Percentiles rank a stretch among this genome's conserved stretches.
Evolutionary conservation across 2,113 vertebrate genomes (phyloP).

Genomic region (Epinephelus fuscoguttatus): DNA sequence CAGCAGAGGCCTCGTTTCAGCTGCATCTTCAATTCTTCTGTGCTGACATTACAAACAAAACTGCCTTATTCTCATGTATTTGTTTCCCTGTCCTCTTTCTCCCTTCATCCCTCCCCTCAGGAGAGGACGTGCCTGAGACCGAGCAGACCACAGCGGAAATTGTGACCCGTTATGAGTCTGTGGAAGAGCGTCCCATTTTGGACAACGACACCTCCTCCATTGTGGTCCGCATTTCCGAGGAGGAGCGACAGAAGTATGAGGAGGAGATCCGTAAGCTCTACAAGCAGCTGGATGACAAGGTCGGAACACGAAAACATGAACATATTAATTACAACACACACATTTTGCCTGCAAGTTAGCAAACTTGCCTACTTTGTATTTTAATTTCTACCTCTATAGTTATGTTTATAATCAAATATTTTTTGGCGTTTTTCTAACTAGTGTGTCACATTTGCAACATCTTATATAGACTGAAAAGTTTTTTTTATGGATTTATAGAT

Average conservation of each 20-base stretch:
- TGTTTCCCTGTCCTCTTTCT: neutral
- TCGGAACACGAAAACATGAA: constrained; percentile 43
- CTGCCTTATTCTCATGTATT: neutral
- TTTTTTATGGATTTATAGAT: neutral
- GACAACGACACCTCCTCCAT: constrained; percentile 92
- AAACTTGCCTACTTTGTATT: neutral
- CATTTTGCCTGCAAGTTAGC: neutral
- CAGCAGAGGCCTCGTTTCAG: neutral
- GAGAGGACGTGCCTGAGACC: constrained; percentile 90
- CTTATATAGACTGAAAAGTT: neutral
- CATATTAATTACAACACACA: neutral
- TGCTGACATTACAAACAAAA: constrained; percentile 1
- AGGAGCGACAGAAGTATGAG: constrained; percentile 95
- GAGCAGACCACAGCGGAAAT: constrained; percentile 83
- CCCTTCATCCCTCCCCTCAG: constrained; percentile 63
- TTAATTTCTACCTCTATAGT: neutral
- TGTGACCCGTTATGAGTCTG: constrained; percentile 81
- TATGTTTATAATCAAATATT: neutral
- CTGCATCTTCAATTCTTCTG: neutral
- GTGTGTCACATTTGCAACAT: neutral
- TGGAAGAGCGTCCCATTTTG: constrained; percentile 85
- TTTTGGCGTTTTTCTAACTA: neutral
- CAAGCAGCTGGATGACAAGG: constrained; percentile 96
- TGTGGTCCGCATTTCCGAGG: constrained; percentile 93
- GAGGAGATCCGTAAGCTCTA: constrained; percentile 96